A percentile compares a stretch with the other conserved stretches of the same genome.
phyloP scores from a whole-genome alignment of 2,888 invertebrate genomes.

The Adelphocoris suturalis region DNA sequence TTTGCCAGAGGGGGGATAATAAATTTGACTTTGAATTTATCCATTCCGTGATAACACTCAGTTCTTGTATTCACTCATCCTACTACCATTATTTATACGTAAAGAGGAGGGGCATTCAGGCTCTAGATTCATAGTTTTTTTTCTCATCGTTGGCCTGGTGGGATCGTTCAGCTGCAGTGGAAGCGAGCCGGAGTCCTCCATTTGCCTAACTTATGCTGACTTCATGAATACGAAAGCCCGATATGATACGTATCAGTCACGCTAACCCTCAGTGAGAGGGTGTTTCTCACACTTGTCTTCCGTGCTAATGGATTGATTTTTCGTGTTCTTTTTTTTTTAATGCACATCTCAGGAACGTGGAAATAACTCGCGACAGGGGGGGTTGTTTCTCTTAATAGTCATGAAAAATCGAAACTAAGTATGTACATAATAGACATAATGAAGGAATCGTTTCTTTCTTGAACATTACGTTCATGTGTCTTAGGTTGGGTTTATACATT shows the following conservation, averaged over 20 bases:
- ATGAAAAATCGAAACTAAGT: no score
- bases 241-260: conserved; percentile 48
- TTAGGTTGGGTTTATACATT: no score
- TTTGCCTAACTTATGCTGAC: conserved; percentile 5
- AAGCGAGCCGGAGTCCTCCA: background rate
- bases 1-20: background rate
- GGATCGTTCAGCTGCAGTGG: background rate
- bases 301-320: conserved; percentile 58
- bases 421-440: no score
- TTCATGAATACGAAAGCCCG: conserved; percentile 45
- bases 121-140: conserved; percentile 19
- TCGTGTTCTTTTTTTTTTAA: background rate
- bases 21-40: background rate
- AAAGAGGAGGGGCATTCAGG: background rate
- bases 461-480: no score
- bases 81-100: background rate
- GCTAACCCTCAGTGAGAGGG: background rate
- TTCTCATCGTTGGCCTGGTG: background rate
- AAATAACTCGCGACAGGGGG: background rate
- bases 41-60: background rate
- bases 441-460: no score
- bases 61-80: conserved; percentile 9
- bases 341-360: background rate
- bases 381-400: background rate
- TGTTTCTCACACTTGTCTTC: conserved; percentile 44